Evolutionary conservation across 2,888 invertebrate genomes (phyloP).

Genomic region (Loripinus fragilis): DNA sequence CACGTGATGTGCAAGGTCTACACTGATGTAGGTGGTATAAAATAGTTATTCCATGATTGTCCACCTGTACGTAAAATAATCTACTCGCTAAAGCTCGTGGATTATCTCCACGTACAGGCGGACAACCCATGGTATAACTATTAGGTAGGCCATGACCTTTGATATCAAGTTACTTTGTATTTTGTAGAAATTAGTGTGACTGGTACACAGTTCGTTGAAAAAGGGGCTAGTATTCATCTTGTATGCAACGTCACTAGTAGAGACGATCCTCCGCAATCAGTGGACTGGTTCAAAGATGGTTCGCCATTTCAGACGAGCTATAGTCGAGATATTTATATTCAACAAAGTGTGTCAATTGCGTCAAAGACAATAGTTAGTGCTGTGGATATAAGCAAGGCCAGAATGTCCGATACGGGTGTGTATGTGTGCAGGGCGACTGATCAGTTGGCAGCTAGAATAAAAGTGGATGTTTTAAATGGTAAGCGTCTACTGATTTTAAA

Average conservation of each 20-base stretch:
- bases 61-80: too few species aligned
- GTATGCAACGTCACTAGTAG: conserved; percentile 61
- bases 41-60: too few species aligned
- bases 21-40: too few species aligned
- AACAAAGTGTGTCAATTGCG: conserved; percentile 49
- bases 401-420: conserved; percentile 60
- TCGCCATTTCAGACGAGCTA: conserved; percentile 39
- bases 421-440: conserved; percentile 68
- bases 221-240: conserved; percentile 57
- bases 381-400: conserved; percentile 57
- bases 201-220: conserved; percentile 50
- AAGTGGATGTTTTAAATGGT: conserved; percentile 56
- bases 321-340: conserved; percentile 51
- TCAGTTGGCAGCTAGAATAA: conserved; percentile 43
- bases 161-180: background rate
- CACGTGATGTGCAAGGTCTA: too few species aligned
- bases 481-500: too few species aligned
- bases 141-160: too few species aligned
- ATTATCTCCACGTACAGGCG: too few species aligned
- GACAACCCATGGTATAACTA: too few species aligned
- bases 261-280: conserved; percentile 34
- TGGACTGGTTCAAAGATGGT: conserved; percentile 55
- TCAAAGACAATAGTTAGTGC: conserved; percentile 57
- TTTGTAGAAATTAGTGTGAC: conserved; percentile 37
- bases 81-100: too few species aligned